Conservation (phyloP, 1,140 invertebrate genomes). For the Heliconius hermathena region DNA sequence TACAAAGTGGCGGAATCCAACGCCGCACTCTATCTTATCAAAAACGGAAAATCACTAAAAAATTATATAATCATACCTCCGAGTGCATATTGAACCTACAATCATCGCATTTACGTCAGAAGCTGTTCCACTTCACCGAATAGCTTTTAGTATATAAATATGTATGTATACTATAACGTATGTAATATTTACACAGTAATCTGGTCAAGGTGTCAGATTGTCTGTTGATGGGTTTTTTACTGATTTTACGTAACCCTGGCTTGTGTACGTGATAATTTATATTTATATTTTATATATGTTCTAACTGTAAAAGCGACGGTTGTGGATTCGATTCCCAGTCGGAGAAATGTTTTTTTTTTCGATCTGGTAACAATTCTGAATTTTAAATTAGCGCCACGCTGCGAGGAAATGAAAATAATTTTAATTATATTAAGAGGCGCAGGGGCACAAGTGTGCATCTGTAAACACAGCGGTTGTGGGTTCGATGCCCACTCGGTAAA, state of each 20-base stretch:
- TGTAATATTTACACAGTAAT: conserved; percentile 4
- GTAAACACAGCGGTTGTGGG: background rate
- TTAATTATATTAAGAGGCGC: background rate
- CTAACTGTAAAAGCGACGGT: background rate
- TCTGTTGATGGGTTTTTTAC: conserved; percentile 8
- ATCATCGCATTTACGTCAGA: background rate
- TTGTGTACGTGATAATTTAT: background rate
- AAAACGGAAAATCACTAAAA: background rate
- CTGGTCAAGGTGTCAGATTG: conserved; percentile 5
- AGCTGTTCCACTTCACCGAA: background rate
- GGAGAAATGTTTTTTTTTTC: background rate
- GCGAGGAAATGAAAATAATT: too few species aligned
- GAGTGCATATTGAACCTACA: background rate
- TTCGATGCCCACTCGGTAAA: background rate
- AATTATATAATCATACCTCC: background rate
- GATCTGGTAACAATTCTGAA: too few species aligned
- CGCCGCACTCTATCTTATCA: background rate
- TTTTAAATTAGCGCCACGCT: background rate
- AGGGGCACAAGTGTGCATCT: background rate
- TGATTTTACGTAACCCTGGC: conserved; percentile 1
- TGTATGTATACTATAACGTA: background rate
- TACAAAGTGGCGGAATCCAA: background rate
- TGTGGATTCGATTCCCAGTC: background rate
- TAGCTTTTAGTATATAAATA: too few species aligned
- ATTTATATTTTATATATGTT: background rate